A percentile compares a stretch with the other conserved stretches of the same genome.
phyloP scores from a whole-genome alignment of 2,888 invertebrate species.

The Exephanes ischioxanthus region DNA sequence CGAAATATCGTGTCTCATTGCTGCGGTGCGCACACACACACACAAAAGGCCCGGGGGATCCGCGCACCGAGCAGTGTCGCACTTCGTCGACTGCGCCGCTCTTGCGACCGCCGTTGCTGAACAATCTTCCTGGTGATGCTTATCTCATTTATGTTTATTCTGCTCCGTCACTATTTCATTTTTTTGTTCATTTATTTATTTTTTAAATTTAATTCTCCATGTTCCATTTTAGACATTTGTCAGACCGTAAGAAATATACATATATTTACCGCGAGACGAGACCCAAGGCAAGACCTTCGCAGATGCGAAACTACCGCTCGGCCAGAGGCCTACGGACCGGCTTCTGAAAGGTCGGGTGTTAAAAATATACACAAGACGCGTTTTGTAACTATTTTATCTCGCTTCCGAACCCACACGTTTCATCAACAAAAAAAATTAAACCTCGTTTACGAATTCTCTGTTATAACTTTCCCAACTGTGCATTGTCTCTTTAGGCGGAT shows the following conservation, averaged over 20 bases:
- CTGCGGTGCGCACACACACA: background rate
- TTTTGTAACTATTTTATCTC: background rate
- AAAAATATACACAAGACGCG: background rate
- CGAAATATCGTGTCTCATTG: slow-evolving; percentile 3
- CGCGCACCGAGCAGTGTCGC: slow-evolving; percentile 30
- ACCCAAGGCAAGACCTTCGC: slow-evolving; percentile 53
- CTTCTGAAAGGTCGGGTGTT: slow-evolving; percentile 17
- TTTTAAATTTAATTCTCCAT: background rate
- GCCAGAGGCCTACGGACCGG: slow-evolving; percentile 22
- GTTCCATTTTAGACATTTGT: background rate
- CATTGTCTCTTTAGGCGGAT: background rate
- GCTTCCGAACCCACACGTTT: background rate
- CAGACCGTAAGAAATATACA: background rate
- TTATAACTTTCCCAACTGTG: background rate
- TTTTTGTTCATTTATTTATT: background rate
- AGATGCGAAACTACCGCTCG: slow-evolving; percentile 48
- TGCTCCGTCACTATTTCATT: background rate
- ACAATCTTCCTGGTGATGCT: background rate
- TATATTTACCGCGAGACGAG: slow-evolving; percentile 13
- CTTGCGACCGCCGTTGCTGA: background rate
- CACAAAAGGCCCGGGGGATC: slow-evolving; percentile 50
- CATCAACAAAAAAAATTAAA: background rate
- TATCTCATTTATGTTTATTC: background rate
- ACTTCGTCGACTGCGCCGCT: slow-evolving; percentile 8
- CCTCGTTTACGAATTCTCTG: background rate